phyloP scores from a whole-genome alignment of 2,888 invertebrate genomes.

The Rhyacophila evoluta region DNA sequence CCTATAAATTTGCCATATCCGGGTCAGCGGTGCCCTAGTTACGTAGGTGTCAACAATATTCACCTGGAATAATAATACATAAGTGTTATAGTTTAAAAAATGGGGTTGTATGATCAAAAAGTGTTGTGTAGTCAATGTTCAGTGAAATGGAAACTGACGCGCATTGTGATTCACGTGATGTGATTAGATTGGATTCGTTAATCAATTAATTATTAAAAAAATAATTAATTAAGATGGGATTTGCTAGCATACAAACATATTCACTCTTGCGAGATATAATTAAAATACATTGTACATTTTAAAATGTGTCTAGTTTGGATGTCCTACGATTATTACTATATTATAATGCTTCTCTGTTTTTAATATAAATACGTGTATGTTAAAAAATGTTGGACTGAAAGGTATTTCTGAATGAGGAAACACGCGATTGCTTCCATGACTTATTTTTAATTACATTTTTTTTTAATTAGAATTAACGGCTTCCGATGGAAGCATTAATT shows the following conservation, averaged over 20 bases:
- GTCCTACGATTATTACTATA: not conserved
- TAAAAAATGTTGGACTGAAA: not conserved
- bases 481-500: not conserved
- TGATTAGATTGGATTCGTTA: not conserved
- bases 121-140: not conserved
- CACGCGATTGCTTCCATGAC: conserved; percentile 4
- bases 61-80: conserved; percentile 6
- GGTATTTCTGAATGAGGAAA: conserved; percentile 3
- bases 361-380: not conserved
- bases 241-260: not conserved
- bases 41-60: conserved; percentile 13
- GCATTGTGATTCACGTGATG: not conserved
- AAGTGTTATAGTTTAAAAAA: not conserved
- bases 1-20: conserved; percentile 41
- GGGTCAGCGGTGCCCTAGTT: conserved; percentile 31
- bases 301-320: conserved; percentile 6
- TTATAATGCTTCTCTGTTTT: conserved; percentile 11
- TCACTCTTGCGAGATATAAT: not conserved
- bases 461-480: not conserved
- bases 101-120: not conserved
- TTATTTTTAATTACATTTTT: not conserved
- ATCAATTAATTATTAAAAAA: too few species aligned
- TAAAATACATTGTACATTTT: not conserved
- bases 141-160: not conserved
- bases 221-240: not conserved